Percentiles rank a stretch among this genome's conserved stretches.
phyloP scores from a whole-genome alignment of 2,113 vertebrate genomes.

The Chaetorhynchus papuensis region DNA sequence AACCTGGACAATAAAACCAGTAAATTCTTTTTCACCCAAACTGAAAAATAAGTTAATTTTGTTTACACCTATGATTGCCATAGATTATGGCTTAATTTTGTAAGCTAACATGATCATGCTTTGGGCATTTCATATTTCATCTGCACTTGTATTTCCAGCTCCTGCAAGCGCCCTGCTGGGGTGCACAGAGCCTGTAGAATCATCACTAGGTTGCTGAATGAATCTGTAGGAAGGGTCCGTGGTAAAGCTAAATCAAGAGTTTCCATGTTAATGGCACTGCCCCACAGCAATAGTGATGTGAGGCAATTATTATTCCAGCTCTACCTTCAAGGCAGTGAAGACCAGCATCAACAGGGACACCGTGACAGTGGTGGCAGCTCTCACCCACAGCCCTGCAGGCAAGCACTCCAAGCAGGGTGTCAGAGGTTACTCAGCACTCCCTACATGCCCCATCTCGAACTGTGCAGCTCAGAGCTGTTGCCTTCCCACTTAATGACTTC shows the following conservation, averaged over 20 bases:
- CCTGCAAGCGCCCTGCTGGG: neutral
- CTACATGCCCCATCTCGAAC: neutral
- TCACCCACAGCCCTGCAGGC: neutral
- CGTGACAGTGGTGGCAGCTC: neutral
- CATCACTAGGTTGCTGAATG: neutral
- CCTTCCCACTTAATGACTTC: neutral
- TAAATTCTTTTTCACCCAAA: neutral
- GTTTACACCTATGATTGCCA: neutral
- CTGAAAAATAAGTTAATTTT: neutral
- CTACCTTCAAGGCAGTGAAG: neutral
- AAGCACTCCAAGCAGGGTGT: no score
- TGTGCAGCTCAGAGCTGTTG: neutral
- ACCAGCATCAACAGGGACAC: neutral
- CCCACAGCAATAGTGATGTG: neutral
- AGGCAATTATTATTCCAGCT: neutral
- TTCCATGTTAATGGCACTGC: neutral
- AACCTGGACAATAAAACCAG: neutral
- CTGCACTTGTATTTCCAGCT: neutral
- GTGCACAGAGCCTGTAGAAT: neutral
- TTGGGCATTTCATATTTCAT: neutral
- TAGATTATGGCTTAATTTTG: neutral
- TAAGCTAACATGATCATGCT: neutral
- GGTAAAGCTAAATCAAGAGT: neutral
- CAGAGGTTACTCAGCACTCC: neutral
- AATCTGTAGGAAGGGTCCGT: neutral